phyloP scores from a whole-genome alignment of 2,888 invertebrate species.

The Drepana falcataria region DNA sequence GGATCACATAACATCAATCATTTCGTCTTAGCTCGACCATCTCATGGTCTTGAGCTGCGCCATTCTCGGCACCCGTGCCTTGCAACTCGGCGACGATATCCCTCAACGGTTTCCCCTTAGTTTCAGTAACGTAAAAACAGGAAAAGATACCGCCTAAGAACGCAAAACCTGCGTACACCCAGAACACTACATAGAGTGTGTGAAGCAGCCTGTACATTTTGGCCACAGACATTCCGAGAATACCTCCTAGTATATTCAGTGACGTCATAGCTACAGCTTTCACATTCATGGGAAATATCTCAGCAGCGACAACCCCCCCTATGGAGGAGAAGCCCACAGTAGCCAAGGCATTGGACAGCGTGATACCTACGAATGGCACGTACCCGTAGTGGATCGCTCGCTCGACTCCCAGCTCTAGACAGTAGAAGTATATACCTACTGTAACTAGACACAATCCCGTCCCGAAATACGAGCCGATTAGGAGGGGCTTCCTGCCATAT shows the following conservation, averaged over 20 bases:
- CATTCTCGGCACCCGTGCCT: constrained; percentile 16
- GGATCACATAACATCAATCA: neutral
- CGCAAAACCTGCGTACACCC: constrained; percentile 59
- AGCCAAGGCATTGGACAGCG: constrained; percentile 34
- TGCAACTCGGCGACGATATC: constrained; percentile 71
- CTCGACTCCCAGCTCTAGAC: constrained; percentile 22
- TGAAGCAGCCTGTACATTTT: constrained; percentile 57
- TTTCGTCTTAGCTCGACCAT: neutral
- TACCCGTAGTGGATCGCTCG: constrained; percentile 16
- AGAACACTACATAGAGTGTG: constrained; percentile 62
- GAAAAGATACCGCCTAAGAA: constrained; percentile 59
- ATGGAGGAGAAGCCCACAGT: constrained; percentile 62
- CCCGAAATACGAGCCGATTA: constrained; percentile 48
- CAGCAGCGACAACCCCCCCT: constrained; percentile 64
- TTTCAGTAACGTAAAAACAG: constrained; percentile 64
- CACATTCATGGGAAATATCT: constrained; percentile 73
- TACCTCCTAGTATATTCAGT: constrained; percentile 55
- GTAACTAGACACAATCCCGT: constrained; percentile 29
- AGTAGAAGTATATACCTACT: constrained; percentile 46
- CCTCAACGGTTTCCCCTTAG: constrained; percentile 69
- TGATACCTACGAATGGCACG: constrained; percentile 55
- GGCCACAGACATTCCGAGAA: constrained; percentile 59
- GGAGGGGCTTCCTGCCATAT: constrained; percentile 55
- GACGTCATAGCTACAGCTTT: constrained; percentile 70
- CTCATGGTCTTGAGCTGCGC: constrained; percentile 7